A percentile compares a stretch with the other conserved stretches of the same genome.
Evolutionary conservation across 2,888 invertebrate species (phyloP).

Genomic region (Pardosa pseudoannulata): DNA sequence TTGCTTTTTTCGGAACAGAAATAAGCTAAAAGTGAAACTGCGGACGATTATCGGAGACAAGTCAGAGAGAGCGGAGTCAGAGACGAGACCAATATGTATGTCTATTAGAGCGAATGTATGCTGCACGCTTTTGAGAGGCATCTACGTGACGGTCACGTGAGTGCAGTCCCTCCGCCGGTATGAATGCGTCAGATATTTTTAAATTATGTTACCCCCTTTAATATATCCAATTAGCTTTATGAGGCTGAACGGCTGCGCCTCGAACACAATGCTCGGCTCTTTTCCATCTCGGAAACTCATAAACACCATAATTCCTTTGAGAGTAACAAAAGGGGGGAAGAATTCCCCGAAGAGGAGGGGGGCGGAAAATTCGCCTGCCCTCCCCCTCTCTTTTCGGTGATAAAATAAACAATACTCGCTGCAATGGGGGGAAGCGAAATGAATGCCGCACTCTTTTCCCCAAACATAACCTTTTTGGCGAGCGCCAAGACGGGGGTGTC

Average conservation of each 20-base stretch:
- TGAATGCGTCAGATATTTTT: constrained; percentile 9
- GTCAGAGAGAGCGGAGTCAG: too few relatives aligned
- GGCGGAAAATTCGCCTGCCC: not conserved
- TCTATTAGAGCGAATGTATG: too few relatives aligned
- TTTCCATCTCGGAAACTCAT: constrained; percentile 8
- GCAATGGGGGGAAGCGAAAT: not conserved
- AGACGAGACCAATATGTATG: too few relatives aligned
- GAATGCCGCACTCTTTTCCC: not conserved
- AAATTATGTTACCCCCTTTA: constrained; percentile 18
- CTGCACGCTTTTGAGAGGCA: too few relatives aligned
- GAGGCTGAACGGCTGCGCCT: constrained; percentile 1
- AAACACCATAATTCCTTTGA: constrained; percentile 10
- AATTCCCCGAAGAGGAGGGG: not conserved
- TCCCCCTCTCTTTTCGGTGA: not conserved
- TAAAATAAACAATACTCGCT: constrained; percentile 11
- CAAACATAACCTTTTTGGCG: constrained; percentile 10
- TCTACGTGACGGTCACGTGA: not conserved
- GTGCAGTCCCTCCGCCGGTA: not conserved
- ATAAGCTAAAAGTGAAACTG: too few relatives aligned
- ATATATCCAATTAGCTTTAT: constrained; percentile 17
- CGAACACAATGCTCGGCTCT: not conserved
- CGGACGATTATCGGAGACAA: too few relatives aligned
- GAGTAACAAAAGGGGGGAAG: constrained; percentile 13
- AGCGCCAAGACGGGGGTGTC: not conserved
- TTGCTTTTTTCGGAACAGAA: too few relatives aligned